Evolutionary conservation across 1,140 invertebrate species (phyloP), one percentile per base, ranked within the genome.

Genomic region (Drosophila ogumai): DNA sequence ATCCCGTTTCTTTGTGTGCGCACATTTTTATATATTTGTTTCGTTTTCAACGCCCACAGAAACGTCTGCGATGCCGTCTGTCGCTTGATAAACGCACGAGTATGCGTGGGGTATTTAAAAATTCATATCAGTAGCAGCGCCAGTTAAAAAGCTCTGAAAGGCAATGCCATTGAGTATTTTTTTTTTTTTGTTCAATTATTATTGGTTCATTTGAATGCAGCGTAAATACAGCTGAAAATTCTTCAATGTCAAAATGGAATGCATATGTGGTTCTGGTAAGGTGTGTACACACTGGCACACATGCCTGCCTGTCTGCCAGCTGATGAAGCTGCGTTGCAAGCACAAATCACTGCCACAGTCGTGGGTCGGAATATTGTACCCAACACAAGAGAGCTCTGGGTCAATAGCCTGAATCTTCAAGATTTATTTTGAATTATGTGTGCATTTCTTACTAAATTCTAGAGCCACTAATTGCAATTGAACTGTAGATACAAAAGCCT

Each of bases 181-280:
- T 47, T 22, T 22, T 22, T 63, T 50, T 47, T 47, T 22, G 2
- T 22, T 22, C 22, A 22, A 22, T 22, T 22, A 81, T 57, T 65
- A 72, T 65, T 60, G 50, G 57, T 55, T 52, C 55, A 78, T 81
- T 84, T 59, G 32, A 84, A 84, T 82, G 75, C 80, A 74, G 22
- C 41, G 32, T 57, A 38, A 32, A 63, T 61, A 52, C 32, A 46
- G 25, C 44, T 38, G 40, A 43, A 65, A 13, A 7, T 25, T 32
- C 38, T 32, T 59, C 61, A 54, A 72, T 58, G 58, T 44, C 52
- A 36, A 8, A 57, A 34, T 4, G 3, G 3, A 25, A 32, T 38
- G 59, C 36, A 41, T 32, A 31, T n/a, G 32, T 34, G 46, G 17
- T 41, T 25, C 0, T 10, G 9, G 13, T 32, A 44, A 43, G 46